These are phyloP conservation scores for Candidula unifasciata DNA, from an alignment of 2,888 invertebrate species.

Conservation along the genomic window DNA sequence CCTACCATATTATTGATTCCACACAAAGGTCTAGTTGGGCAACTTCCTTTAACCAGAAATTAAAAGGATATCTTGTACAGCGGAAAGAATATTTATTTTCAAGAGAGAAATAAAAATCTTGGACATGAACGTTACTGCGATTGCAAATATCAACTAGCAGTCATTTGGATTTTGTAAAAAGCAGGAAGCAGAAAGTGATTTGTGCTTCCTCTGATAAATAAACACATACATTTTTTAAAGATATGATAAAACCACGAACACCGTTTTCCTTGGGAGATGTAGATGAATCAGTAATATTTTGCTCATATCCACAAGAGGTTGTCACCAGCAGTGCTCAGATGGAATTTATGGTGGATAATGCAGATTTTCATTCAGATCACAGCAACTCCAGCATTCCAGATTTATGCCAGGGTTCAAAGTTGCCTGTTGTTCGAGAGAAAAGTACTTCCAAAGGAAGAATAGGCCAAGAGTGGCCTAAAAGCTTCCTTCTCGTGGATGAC, in stretches of 20 bases:
- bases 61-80: no score
- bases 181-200: slow-evolving; percentile 51
- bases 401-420: slow-evolving; percentile 57
- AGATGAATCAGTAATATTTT: slow-evolving; percentile 70
- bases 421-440: not conserved
- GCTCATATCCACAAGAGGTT: slow-evolving; percentile 68
- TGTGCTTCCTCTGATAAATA: slow-evolving; percentile 47
- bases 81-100: no score
- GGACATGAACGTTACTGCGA: no score
- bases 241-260: slow-evolving; percentile 65
- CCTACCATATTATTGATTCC: no score
- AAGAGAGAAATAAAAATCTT: no score
- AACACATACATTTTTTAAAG: slow-evolving; percentile 48
- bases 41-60: no score
- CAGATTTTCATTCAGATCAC: slow-evolving; percentile 64
- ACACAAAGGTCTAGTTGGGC: no score
- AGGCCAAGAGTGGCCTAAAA: slow-evolving; percentile 43
- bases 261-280: slow-evolving; percentile 60
- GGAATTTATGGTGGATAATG: slow-evolving; percentile 55
- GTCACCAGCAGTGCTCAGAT: slow-evolving; percentile 41
- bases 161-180: slow-evolving; percentile 48
- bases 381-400: slow-evolving; percentile 69
- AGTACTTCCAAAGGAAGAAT: not conserved
- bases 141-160: no score
- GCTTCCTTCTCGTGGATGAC: slow-evolving; percentile 76